Conservation (phyloP, 92 coral and sea anemone species). For the Bergia sp. region DNA sequence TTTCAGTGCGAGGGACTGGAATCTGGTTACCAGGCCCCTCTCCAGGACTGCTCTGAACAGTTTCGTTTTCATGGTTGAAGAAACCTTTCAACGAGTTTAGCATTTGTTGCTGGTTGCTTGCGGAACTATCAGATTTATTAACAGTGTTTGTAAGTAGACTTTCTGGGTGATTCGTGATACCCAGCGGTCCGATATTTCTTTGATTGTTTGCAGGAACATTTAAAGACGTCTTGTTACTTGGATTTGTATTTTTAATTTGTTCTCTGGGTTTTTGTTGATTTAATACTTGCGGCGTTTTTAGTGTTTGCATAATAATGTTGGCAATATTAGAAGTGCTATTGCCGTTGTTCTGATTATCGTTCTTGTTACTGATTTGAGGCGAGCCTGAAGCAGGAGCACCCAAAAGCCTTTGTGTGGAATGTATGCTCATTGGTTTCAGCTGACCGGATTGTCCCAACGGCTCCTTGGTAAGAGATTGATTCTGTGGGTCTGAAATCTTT, state of each 20-base stretch:
- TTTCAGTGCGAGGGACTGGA: neutral
- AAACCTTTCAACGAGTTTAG: conserved; percentile 64
- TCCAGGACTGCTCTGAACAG: conserved; percentile 12
- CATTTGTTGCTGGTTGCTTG: conserved; percentile 13
- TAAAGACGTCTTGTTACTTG: neutral
- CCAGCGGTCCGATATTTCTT: neutral
- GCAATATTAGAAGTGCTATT: conserved; percentile 1
- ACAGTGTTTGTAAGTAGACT: neutral
- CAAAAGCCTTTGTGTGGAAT: neutral
- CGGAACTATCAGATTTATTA: conserved; percentile 23
- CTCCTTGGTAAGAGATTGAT: neutral
- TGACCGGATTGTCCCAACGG: conserved; percentile 8
- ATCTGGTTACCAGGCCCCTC: neutral
- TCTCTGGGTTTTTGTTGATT: neutral
- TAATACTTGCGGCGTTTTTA: neutral
- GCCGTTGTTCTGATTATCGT: neutral
- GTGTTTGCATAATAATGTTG: conserved; percentile 11
- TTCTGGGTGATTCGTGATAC: neutral
- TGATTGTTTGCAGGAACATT: neutral
- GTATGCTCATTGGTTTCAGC: conserved; percentile 1
- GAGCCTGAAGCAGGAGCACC: neutral
- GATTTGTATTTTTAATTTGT: neutral
- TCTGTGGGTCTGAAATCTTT: neutral
- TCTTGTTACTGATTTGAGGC: neutral
- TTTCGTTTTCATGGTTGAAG: conserved; percentile 58